phyloP scores from a whole-genome alignment of 2,888 invertebrate species.

The Mantis religiosa region DNA sequence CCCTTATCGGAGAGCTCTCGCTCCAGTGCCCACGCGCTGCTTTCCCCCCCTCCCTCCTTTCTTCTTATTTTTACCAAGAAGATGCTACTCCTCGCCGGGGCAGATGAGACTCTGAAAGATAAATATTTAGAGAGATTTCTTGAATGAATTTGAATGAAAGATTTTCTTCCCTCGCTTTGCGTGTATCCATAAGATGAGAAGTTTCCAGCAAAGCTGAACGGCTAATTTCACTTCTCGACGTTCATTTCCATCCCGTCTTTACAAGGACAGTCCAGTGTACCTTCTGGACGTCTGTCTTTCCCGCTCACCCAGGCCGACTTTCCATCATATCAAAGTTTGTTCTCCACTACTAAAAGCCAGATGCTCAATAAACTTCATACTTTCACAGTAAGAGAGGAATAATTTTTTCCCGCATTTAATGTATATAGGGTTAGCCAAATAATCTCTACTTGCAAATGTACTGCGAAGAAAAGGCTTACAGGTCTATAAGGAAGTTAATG shows the following conservation, averaged over 20 bases:
- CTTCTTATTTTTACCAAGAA: background rate
- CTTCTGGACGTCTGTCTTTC: too few species aligned
- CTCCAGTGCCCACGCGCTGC: background rate
- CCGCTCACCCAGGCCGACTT: too few species aligned
- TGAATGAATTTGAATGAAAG: conserved; percentile 16
- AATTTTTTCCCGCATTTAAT: too few species aligned
- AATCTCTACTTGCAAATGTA: too few species aligned
- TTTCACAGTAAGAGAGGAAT: too few species aligned
- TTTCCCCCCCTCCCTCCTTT: background rate
- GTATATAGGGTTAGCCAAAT: too few species aligned
- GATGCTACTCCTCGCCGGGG: background rate
- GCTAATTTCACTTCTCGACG: background rate
- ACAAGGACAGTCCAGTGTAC: too few species aligned
- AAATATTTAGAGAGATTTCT: conserved; percentile 15
- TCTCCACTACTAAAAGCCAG: too few species aligned
- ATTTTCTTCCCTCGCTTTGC: background rate
- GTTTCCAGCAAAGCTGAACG: background rate
- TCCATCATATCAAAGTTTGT: too few species aligned
- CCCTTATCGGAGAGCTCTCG: background rate
- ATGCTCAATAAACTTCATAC: too few species aligned
- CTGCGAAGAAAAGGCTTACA: too few species aligned
- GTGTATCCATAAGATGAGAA: background rate
- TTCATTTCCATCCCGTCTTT: background rate
- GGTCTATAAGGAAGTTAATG: too few species aligned
- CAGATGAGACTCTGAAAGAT: background rate